Base-by-base conservation (phyloP, 2,888 invertebrate species). In the Lasius fuliginosus region DNA sequence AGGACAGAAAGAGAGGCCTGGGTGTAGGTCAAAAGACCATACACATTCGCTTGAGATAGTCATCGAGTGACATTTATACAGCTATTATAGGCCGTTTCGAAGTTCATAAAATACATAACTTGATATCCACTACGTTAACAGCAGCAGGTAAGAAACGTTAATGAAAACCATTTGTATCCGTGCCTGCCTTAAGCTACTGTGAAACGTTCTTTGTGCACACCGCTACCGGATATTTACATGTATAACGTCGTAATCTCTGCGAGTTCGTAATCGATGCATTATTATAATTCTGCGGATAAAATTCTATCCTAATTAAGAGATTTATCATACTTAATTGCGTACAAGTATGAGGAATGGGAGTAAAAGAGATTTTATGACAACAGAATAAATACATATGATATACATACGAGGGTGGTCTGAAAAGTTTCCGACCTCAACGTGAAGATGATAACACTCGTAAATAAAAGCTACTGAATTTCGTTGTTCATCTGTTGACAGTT, bases 41-140 rank as follows among this genome's bases (percentile, higher is more conserved):
- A 84, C 30, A 84, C 71, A 53, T 8, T 85, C 71, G 36, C 64
- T 30, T 49, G 81, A 88, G 90, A 88, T 86, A 85, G 81, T 88
- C 77, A 88, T 88, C 88, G 86, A 88, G 87, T 88, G 91, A 91
- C 89, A 86, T 90, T 89, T 87, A 89, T 87, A 85, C 79, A 88
- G 87, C 84, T 82, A 79, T 91, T 90, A 85, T 83, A 77, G 81
- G 68, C 76, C 76, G 84, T 87, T 87, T 86, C 79, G 87, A 75
- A 89, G 88, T 92, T 90, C 89, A 85, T 92, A 91, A 92, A 92
- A 88, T 87, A 85, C 84, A 88, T 86, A 89, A 92, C 90, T 90
- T 88, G 91, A 89, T 87, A 84, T 71, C 73, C 62, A 82, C 75
- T 77, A 65, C 42, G 67, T 62, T 69, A 75, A 85, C 84, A 85